Conservation (phyloP, 2,797 vertebrate genomes). For the Epinephelus malabaricus region DNA sequence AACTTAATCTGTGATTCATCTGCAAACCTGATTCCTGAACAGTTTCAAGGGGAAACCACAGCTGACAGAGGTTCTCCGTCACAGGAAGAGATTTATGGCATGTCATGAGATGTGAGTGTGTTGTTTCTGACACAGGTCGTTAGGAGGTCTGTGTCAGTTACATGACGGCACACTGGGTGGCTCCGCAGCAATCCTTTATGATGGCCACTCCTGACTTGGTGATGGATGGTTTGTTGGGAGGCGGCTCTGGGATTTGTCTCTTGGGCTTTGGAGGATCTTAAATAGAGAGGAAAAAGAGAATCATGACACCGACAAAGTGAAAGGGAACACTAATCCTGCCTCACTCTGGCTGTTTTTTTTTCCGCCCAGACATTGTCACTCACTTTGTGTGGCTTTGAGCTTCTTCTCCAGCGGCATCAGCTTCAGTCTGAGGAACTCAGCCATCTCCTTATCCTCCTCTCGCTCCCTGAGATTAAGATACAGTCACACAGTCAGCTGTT, state of each 20-base stretch:
- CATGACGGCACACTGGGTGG: slow-evolving; percentile 95
- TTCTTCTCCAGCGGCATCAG: slow-evolving; percentile 94
- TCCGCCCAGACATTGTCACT: slow-evolving; percentile 67
- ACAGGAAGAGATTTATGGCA: slow-evolving; percentile 49
- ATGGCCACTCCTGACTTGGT: slow-evolving; percentile 93
- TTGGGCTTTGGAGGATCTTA: slow-evolving; percentile 91
- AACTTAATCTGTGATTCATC: not conserved
- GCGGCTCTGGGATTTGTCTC: slow-evolving; percentile 89
- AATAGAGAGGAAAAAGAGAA: not conserved
- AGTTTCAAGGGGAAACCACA: slow-evolving; percentile 1
- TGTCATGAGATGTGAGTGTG: slow-evolving; percentile 38
- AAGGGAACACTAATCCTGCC: no score
- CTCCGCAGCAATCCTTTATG: slow-evolving; percentile 98
- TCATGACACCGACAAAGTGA: not conserved
- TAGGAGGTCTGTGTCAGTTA: slow-evolving; percentile 75
- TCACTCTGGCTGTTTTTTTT: not conserved
- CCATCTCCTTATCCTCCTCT: slow-evolving; percentile 99
- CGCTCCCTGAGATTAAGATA: slow-evolving; percentile 87
- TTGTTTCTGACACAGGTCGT: slow-evolving; percentile 1
- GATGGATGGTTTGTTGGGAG: slow-evolving; percentile 94
- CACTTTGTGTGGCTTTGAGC: slow-evolving; percentile 89
- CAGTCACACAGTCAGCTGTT: not conserved
- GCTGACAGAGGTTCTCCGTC: slow-evolving; percentile 51
- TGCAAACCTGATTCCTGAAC: slow-evolving; percentile 29
- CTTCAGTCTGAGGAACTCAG: slow-evolving; percentile 96